A percentile compares a stretch with the other conserved stretches of the same genome.
These are phyloP conservation scores for Tetramorium alpestre DNA, from an alignment of 1,140 invertebrate species.

Conservation along the genomic window DNA sequence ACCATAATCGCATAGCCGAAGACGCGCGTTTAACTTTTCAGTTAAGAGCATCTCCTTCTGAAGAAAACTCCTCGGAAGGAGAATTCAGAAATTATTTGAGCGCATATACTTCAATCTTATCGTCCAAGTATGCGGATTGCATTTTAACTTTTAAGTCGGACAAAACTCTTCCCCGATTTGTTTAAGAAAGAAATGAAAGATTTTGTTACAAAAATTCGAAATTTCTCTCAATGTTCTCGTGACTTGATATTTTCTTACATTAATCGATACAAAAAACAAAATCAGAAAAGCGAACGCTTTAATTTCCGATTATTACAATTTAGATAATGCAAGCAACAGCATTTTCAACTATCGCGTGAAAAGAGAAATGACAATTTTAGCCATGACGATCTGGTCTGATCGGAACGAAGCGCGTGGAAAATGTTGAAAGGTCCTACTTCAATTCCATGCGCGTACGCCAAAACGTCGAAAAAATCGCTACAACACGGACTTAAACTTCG, in stretches of 20 bases:
- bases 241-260: background rate
- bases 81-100: background rate
- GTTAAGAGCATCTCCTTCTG: background rate
- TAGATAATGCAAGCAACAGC: background rate
- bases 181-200: background rate
- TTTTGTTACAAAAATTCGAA: background rate
- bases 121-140: background rate
- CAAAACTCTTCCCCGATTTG: background rate
- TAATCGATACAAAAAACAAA: background rate
- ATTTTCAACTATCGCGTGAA: background rate
- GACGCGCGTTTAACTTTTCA: constrained; percentile 39
- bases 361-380: constrained; percentile 8
- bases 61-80: background rate
- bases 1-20: constrained; percentile 43
- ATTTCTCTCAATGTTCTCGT: too few relatives aligned
- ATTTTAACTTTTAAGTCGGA: constrained; percentile 11
- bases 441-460: constrained; percentile 36
- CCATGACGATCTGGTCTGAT: constrained; percentile 4
- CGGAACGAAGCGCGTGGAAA: constrained; percentile 26
- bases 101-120: constrained; percentile 18
- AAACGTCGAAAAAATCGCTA: constrained; percentile 45
- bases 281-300: background rate
- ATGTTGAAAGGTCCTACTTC: constrained; percentile 28
- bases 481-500: constrained; percentile 42
- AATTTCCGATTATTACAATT: background rate